A percentile compares a stretch with the other conserved stretches of the same genome.
Conservation (phyloP, 2,113 vertebrate genomes). For the cattle (Bos taurus) region DNA sequence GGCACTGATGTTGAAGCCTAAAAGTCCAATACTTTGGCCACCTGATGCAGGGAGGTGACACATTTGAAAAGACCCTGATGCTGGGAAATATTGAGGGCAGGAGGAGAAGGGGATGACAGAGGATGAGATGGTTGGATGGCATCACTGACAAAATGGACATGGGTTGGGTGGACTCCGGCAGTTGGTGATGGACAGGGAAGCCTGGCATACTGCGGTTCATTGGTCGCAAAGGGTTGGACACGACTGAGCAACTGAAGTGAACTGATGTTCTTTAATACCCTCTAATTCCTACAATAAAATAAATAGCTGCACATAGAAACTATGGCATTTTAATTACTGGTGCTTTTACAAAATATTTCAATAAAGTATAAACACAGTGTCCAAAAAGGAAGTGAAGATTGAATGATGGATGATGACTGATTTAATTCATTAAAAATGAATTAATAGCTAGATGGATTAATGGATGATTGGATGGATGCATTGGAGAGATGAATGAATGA, state of each 20-base stretch:
- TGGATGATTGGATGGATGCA: background rate
- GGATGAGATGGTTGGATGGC: too few species aligned
- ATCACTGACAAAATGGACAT: too few species aligned
- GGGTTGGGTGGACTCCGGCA: too few species aligned
- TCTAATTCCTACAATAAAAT: constrained; percentile 2
- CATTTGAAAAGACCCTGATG: too few species aligned
- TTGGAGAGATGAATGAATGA: background rate
- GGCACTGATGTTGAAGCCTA: too few species aligned
- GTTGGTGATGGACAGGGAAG: too few species aligned
- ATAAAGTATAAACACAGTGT: background rate
- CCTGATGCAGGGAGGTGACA: too few species aligned
- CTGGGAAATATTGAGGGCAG: too few species aligned
- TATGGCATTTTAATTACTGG: background rate
- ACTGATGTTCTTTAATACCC: background rate
- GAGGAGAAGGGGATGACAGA: too few species aligned
- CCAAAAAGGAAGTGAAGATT: background rate
- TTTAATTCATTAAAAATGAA: background rate
- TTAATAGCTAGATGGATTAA: background rate
- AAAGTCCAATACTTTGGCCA: too few species aligned
- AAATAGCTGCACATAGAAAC: background rate
- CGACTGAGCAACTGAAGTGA: accelerated
- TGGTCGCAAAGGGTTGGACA: too few species aligned
- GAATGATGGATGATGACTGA: background rate
- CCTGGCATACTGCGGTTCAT: accelerated
- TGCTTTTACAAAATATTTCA: background rate